Base-by-base conservation (phyloP, 2,797 vertebrate species). In the Enteromius thamalakanensis region DNA sequence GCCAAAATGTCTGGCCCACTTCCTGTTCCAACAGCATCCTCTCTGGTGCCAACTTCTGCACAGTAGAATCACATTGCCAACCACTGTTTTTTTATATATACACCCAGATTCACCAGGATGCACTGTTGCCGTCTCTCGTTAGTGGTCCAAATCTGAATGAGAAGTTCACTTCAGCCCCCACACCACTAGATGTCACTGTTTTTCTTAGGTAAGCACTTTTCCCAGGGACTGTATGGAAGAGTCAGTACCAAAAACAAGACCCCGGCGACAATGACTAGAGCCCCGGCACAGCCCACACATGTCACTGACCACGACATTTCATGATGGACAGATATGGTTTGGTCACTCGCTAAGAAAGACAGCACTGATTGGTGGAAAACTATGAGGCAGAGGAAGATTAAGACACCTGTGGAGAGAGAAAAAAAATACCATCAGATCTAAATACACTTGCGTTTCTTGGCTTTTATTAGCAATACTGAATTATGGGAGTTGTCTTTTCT, bases 231-330 rank as follows among this genome's bases (percentile, higher is more conserved):
- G 91, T 79, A 88, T 32, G 96, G 95, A 85, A 96, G 88, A 9
- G 93, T 90, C 53, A 97, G 92, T 70, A 96, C 62, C 84, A 96
- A 86, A 82, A 96, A 96, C 81, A 94, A 95, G 85, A 91, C 26
- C 0, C 95, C 95, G 0, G 91, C 95, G 32, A 95, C 84, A 64
- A 97, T 92, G 42, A 96, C 92, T 64, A 96, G 79, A 4, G 90
- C 90, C 1, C 94, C 93, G 0, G 96, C 95, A 0, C 92, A 94
- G 75, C 94, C 92, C 0, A 95, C 86, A 1, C 96, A 97, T 5
- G 93, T 94, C 85, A 96, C 93, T 0, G 96, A 97, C 96, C 96
- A 97, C 51, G 96, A 95, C 79, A 97, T 94, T 84, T 96, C 92
- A 0, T 96, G 94, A 82, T 93, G 90, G 17, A 97, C 91, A 0